These are phyloP conservation scores for Fragum fragum DNA, from an alignment of 2,888 invertebrate genomes.

Conservation along the genomic window DNA sequence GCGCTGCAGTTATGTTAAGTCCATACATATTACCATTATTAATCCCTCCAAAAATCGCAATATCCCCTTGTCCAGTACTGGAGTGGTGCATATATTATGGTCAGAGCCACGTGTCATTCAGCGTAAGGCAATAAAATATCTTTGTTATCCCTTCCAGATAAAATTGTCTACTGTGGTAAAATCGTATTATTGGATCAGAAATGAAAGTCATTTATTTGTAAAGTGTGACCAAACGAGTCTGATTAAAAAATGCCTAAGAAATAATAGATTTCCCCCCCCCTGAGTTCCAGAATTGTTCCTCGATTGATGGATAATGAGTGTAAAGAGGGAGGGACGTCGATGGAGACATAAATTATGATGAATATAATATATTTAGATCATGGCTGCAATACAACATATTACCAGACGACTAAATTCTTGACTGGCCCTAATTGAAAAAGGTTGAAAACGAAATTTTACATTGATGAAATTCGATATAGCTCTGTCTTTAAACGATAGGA, in stretches of 20 bases:
- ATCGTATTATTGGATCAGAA: background rate
- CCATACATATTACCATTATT: conserved; percentile 50
- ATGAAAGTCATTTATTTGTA: background rate
- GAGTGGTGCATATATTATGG: conserved; percentile 36
- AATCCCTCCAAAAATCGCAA: background rate
- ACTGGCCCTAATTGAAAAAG: too few species aligned
- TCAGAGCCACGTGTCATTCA: conserved; percentile 19
- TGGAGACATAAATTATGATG: conserved; percentile 17
- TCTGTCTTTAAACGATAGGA: too few species aligned
- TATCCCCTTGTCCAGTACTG: background rate
- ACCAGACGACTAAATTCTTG: too few species aligned
- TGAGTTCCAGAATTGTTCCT: background rate
- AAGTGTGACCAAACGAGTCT: background rate
- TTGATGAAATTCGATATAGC: too few species aligned
- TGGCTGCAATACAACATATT: too few species aligned
- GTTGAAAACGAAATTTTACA: too few species aligned
- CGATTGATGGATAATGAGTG: background rate
- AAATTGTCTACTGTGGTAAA: background rate
- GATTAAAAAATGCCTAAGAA: background rate
- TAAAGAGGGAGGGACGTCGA: background rate
- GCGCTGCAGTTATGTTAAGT: conserved; percentile 41
- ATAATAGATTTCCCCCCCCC: too few species aligned
- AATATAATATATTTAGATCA: too few species aligned
- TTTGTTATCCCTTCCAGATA: background rate
- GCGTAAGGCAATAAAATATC: background rate